Evolutionary conservation across 64 coral and sea anemone genomes (phyloP), one percentile per base, ranked within the genome.

Genomic region (Actinia tenebrosa): DNA sequence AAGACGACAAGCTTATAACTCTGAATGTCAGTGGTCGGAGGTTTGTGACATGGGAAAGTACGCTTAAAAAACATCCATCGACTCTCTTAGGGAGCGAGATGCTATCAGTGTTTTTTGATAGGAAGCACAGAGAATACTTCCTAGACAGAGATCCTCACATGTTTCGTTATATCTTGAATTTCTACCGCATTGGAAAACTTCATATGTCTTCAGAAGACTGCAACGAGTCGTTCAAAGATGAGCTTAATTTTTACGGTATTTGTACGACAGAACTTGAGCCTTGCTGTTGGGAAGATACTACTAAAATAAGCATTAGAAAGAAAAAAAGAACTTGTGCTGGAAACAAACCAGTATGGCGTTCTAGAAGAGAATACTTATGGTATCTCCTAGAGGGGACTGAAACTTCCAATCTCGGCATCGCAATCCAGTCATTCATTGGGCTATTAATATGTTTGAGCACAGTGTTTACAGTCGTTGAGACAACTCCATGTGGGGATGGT

Each of bases 161-260:
- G 85, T 94, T 94, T 87, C 55, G 89, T 2, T 94, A 94, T 68
- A 89, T 94, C 56, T 87, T 94, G 64, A 94, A 94, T 37, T 94
- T 90, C 64, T 94, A 94, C 54, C 84, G 92, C 8, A 55, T 82
- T 17, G 92, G 92, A 44, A 94, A 94, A 66, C 53, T 94, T 1
- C 92, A 94, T 58, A 79, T 72, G 11, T 94, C 89, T 14, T 83
- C 62, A 58, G 92, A 89, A 25, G 89, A 90, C 50, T 94, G 92
- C 19, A 18, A 87, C 16, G 59, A 82, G 0, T 88, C 89, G 44
- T 94, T 94, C 26, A 58, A 72, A 22, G 92, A 94, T 77, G 92
- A 94, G 37, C 85, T 94, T 1, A 45, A 77, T 25, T 94, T 94
- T n/a, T 94, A 90, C 13, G 92, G 92, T 63, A 94, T 94, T 78